phyloP scores from a whole-genome alignment of 2,113 vertebrate genomes.

The Menura novaehollandiae region DNA sequence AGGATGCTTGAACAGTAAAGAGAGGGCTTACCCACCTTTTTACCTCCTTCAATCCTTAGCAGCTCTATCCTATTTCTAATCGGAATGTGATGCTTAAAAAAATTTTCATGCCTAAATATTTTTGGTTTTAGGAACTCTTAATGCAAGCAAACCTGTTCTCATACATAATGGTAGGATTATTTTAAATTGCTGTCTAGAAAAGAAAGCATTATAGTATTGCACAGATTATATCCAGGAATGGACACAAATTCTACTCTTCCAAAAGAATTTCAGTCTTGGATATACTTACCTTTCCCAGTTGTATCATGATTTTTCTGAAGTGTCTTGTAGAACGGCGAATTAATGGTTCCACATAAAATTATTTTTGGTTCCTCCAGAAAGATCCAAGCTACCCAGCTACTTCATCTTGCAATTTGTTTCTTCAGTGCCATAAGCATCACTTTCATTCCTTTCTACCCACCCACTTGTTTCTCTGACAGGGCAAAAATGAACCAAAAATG shows the following conservation, averaged over 20 bases:
- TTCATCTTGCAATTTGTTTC: neutral
- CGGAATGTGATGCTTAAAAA: neutral
- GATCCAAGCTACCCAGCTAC: neutral
- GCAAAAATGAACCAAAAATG: neutral
- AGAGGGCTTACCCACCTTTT: neutral
- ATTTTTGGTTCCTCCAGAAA: neutral
- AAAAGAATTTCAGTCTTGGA: neutral
- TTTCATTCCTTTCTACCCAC: neutral
- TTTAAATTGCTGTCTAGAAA: neutral
- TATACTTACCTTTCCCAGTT: neutral
- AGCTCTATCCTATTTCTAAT: neutral
- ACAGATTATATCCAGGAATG: neutral
- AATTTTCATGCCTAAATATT: neutral
- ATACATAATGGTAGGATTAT: neutral
- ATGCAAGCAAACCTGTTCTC: neutral
- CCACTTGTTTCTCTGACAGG: neutral
- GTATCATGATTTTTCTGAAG: neutral
- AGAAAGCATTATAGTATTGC: neutral
- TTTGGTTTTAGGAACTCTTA: neutral
- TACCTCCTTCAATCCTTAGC: neutral
- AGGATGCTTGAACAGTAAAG: neutral
- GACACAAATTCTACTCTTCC: neutral
- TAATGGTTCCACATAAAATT: neutral
- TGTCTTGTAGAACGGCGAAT: neutral
- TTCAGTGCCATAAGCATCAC: neutral